Evolutionary conservation across 2,113 vertebrate genomes (phyloP).

Genomic region (Pholis gunnellus): DNA sequence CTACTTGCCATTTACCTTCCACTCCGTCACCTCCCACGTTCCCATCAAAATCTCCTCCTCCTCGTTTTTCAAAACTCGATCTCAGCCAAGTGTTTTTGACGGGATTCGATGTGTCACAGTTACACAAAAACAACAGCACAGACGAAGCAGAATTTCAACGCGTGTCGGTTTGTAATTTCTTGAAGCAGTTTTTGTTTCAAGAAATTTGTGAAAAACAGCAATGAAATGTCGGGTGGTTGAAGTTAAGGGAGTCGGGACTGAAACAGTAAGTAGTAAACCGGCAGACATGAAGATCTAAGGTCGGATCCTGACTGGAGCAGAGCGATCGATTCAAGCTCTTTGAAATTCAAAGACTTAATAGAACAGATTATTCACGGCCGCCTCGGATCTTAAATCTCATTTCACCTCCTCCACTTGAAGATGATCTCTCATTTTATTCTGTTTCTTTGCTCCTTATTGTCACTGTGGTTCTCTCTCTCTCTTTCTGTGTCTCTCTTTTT

Average conservation of each 20-base stretch:
- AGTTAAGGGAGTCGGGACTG: neutral
- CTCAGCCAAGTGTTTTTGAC: slow-evolving; percentile 41
- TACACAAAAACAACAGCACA: neutral
- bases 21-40: slow-evolving; percentile 59
- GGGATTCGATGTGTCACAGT: slow-evolving; percentile 35
- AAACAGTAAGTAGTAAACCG: neutral
- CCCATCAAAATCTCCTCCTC: slow-evolving; percentile 40
- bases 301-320: neutral
- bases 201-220: neutral
- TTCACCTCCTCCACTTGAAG: neutral
- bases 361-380: neutral
- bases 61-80: slow-evolving; percentile 33
- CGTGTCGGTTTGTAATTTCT: neutral
- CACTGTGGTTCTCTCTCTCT: neutral
- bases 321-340: slow-evolving; percentile 21
- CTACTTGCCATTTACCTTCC: slow-evolving; percentile 46
- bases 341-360: slow-evolving; percentile 35
- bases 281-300: slow-evolving; percentile 4
- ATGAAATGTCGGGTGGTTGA: neutral
- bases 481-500: neutral
- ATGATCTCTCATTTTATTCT: neutral
- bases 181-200: neutral
- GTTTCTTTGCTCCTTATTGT: neutral
- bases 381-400: slow-evolving; percentile 35
- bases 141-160: neutral